phyloP scores from a whole-genome alignment of 2,888 invertebrate genomes.

The Drosophila melanosoma region DNA sequence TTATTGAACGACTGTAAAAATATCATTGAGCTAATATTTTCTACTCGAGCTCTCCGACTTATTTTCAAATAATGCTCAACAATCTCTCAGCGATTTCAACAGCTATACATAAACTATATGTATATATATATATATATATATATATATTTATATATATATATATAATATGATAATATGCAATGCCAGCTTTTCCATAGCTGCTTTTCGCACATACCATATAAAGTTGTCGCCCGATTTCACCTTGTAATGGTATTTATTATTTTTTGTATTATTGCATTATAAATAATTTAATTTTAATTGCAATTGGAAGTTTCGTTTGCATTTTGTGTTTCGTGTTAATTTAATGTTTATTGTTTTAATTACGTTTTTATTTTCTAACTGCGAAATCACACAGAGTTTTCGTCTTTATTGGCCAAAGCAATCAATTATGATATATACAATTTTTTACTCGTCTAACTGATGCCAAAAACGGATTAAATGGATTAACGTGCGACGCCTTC shows the following conservation, averaged over 20 bases:
- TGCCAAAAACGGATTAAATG: conserved; percentile 76
- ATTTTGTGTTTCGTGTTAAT: conserved; percentile 39
- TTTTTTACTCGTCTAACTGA: conserved; percentile 44
- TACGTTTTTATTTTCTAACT: conserved; percentile 26
- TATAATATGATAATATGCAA: background rate
- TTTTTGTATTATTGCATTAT: conserved; percentile 17
- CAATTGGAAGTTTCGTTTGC: conserved; percentile 15
- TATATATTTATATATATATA: background rate
- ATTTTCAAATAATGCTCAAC: background rate
- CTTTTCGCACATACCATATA: conserved; percentile 33
- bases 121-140: background rate
- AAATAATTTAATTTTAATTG: conserved; percentile 25
- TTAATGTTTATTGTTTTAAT: conserved; percentile 55
- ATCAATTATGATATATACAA: conserved; percentile 62
- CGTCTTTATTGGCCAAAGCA: conserved; percentile 27
- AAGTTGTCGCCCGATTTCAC: conserved; percentile 34
- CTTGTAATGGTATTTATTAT: conserved; percentile 65
- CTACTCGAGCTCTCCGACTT: background rate
- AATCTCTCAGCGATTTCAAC: background rate
- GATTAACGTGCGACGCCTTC: conserved; percentile 62
- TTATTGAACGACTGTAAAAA: background rate
- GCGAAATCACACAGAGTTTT: conserved; percentile 22
- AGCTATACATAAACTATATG: background rate
- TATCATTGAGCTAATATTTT: background rate
- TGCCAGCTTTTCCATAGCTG: background rate